A percentile compares a stretch with the other conserved stretches of the same genome.
Evolutionary conservation across 2,113 vertebrate species (phyloP).

Genomic region (human (Homo sapiens)): GRCh38 chr1:185778001-185778500

Average conservation of each 20-base stretch:
- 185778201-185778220: background rate
- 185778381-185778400: too few species aligned
- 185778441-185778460: too few species aligned
- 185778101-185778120: background rate
- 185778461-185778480: too few species aligned
- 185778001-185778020: background rate
- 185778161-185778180: background rate
- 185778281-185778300: background rate
- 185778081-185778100: background rate
- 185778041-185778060: background rate
- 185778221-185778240: background rate
- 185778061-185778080: background rate
- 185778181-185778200: too few species aligned
- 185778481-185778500: too few species aligned
- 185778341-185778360: background rate
- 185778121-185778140: background rate
- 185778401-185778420: too few species aligned
- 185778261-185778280: background rate
- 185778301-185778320: background rate
- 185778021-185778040: background rate
- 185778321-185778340: background rate
- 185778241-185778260: background rate
- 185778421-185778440: too few species aligned
- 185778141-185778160: background rate
- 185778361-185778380: too few species aligned